phyloP scores from a whole-genome alignment of 1,140 invertebrate genomes.

The Notospermus geniculatus region DNA sequence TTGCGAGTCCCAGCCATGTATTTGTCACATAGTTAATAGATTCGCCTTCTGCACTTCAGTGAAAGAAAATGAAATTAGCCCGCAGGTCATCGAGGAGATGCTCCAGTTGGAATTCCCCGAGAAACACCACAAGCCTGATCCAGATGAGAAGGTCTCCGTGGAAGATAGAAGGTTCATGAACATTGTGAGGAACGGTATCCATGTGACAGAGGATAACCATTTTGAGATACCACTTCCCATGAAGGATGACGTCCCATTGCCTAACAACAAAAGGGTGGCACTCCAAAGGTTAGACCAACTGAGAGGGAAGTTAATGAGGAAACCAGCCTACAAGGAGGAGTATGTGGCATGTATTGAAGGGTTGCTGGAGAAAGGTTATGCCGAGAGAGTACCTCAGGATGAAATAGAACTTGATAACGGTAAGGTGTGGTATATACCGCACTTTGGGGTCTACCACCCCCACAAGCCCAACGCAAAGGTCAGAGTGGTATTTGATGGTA shows the following conservation, averaged over 20 bases:
- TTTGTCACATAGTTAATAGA: no score
- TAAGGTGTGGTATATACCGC: conserved; percentile 26
- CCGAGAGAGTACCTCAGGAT: conserved; percentile 10
- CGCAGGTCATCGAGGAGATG: no score
- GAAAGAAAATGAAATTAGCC: no score
- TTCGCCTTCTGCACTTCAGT: no score
- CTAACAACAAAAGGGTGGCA: conserved; percentile 13
- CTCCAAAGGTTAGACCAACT: neutral
- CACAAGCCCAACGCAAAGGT: conserved; percentile 24
- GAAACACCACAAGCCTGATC: no score
- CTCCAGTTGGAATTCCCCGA: no score
- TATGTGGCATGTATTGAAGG: conserved; percentile 14
- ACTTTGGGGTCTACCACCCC: conserved; percentile 23
- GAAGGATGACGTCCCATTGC: neutral
- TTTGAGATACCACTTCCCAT: conserved; percentile 12
- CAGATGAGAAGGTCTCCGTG: no score
- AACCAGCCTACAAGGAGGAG: neutral
- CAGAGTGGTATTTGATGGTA: conserved; percentile 29
- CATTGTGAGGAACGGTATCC: conserved; percentile 13
- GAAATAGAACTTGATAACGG: conserved; percentile 1
- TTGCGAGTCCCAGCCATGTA: no score
- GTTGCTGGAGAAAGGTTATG: conserved; percentile 14
- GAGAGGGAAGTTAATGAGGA: conserved; percentile 1
- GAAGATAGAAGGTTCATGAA: conserved; percentile 19
- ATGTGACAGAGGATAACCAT: conserved; percentile 10